phyloP scores from a whole-genome alignment of 2,113 vertebrate species.

The Cervus canadensis region DNA sequence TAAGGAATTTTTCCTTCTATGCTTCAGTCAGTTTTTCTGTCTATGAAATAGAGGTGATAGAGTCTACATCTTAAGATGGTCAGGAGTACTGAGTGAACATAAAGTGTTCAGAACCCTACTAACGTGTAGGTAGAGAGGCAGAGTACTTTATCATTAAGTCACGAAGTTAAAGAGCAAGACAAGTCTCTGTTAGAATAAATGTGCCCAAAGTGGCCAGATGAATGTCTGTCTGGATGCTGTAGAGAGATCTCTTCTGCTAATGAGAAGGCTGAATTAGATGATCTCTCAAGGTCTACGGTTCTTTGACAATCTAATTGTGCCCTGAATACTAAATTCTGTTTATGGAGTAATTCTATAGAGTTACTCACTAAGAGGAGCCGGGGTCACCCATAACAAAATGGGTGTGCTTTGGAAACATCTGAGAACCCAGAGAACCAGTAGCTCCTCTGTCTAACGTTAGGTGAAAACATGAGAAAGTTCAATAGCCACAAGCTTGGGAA shows the following conservation, averaged over 20 bases:
- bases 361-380: background rate
- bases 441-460: background rate
- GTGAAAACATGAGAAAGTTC: background rate
- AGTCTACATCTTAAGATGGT: background rate
- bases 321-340: background rate
- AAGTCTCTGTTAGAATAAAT: background rate
- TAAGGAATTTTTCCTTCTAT: background rate
- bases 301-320: background rate
- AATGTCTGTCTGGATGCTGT: background rate
- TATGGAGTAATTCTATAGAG: background rate
- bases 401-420: background rate
- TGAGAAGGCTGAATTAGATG: background rate
- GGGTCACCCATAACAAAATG: background rate
- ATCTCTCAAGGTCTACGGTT: background rate
- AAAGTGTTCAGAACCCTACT: background rate
- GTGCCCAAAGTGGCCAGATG: background rate
- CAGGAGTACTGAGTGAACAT: background rate
- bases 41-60: background rate
- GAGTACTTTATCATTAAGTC: background rate
- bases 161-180: background rate
- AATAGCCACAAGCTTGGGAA: background rate
- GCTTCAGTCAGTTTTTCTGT: background rate
- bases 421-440: background rate
- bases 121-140: background rate
- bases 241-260: background rate